These are phyloP conservation scores for Hypsopygia costalis DNA, from an alignment of 2,888 invertebrate species.

Conservation along the genomic window DNA sequence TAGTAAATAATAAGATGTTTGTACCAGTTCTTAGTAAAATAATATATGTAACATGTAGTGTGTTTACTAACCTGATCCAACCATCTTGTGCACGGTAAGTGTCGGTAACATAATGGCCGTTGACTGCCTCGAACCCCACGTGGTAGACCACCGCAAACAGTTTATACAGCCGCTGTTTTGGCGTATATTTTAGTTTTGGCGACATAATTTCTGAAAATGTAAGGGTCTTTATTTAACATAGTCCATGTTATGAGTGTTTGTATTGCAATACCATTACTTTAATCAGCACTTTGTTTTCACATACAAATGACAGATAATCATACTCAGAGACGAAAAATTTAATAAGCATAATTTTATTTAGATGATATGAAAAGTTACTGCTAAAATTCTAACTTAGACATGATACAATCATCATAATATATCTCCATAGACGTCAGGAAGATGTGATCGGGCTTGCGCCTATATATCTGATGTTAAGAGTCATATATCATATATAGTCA, in stretches of 20 bases:
- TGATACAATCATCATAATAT: too few species aligned
- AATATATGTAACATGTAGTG: too few species aligned
- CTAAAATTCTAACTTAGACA: too few species aligned
- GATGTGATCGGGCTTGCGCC: too few species aligned
- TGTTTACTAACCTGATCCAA: constrained; percentile 89
- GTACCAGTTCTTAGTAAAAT: too few species aligned
- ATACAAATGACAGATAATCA: constrained; percentile 33
- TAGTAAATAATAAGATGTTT: too few species aligned
- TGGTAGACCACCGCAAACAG: constrained; percentile 98
- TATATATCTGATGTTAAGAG: too few species aligned
- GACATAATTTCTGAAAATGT: constrained; percentile 89
- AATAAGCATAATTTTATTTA: constrained; percentile 63
- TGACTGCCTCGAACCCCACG: constrained; percentile 96
- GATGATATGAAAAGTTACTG: too few species aligned
- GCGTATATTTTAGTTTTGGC: constrained; percentile 85
- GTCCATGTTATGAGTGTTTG: background rate
- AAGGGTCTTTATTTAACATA: constrained; percentile 1
- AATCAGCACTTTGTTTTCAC: constrained; percentile 57
- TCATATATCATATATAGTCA: too few species aligned
- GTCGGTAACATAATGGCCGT: constrained; percentile 97
- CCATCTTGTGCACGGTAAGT: constrained; percentile 95
- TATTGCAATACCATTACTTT: background rate
- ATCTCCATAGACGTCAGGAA: too few species aligned
- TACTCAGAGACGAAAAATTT: constrained; percentile 76
- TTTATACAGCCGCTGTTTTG: constrained; percentile 92